Evolutionary conservation across 2,113 vertebrate genomes (phyloP).

Genomic region (Verasper variegatus): DNA sequence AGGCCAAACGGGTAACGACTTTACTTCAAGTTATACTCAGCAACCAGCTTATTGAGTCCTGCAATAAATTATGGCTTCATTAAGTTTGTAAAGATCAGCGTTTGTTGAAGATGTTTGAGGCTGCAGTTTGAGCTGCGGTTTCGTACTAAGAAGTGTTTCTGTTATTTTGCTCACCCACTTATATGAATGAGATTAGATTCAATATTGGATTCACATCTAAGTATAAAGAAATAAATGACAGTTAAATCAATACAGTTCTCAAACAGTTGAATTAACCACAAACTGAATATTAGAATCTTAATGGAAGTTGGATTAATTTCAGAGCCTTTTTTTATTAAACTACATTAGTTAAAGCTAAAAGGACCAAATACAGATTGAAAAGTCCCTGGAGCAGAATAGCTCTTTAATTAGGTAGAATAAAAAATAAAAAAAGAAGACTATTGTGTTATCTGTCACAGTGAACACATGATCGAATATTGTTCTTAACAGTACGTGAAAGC

Average conservation of each 20-base stretch:
- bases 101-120: neutral
- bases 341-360: neutral
- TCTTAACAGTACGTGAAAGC: neutral
- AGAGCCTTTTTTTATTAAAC: neutral
- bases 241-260: slow-evolving; percentile 1
- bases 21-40: neutral
- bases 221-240: neutral
- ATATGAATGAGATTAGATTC: neutral
- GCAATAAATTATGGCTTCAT: neutral
- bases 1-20: neutral
- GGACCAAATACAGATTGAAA: neutral
- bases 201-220: neutral
- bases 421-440: neutral
- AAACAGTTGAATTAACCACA: slow-evolving; percentile 4
- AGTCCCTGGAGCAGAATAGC: neutral
- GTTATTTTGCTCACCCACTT: too few relatives aligned
- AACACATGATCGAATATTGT: neutral
- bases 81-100: neutral
- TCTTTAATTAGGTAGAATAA: neutral
- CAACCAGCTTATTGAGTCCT: neutral
- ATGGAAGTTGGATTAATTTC: neutral
- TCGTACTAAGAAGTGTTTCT: too few relatives aligned
- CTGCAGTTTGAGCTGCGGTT: too few relatives aligned
- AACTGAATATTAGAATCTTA: slow-evolving; percentile 23
- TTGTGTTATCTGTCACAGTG: neutral